Evolutionary conservation across 2,113 vertebrate species (phyloP), one percentile per base, ranked within the genome.

Genomic region (Apus apus): DNA sequence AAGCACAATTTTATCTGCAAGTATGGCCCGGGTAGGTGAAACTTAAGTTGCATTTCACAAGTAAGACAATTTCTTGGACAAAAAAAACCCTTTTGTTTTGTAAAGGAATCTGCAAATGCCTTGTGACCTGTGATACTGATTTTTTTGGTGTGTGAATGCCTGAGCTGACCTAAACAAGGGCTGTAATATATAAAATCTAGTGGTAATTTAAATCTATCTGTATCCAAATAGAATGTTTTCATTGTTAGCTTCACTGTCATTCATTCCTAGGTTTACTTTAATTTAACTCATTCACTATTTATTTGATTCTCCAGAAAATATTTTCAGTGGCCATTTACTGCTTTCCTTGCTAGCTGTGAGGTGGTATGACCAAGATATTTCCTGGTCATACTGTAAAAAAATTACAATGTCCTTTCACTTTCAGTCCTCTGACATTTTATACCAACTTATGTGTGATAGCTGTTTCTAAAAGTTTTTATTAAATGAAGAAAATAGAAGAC

Each of bases 1-100:
- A 99, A 99, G 95, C 99, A 99, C 98, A 99, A 99, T 97, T 99
- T 99, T 93, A 99, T 99, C 97, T 99, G 99, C 98, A 99, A 99
- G 89, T 99, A 99, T n/a, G 82, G 97, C 40, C 98, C 98, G 98
- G 99, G 99, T 99, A 98, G 38, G 95, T 56, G 46, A 74, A 73
- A 29, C 2, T 36, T 2, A 61, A 85, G 10, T 43, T 74, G 3
- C 18, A 8, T 73, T 86, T 85, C 45, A 75, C 5, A 5, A 3
- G 4, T 85, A 40, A 16, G 54, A 46, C 1, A 2, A 8, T 54
- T 66, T 21, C 22, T 79, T 66, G 45, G 57, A 57, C 87, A 67
- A 96, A 29, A 2, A 38, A 4, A 22, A 76, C 10, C 19, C 21
- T 72, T 5, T 76, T 48, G 40, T 18, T 95, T 85, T 78, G 10